phyloP scores from a whole-genome alignment of 1,140 invertebrate genomes.

The Drosophila obscura region DNA sequence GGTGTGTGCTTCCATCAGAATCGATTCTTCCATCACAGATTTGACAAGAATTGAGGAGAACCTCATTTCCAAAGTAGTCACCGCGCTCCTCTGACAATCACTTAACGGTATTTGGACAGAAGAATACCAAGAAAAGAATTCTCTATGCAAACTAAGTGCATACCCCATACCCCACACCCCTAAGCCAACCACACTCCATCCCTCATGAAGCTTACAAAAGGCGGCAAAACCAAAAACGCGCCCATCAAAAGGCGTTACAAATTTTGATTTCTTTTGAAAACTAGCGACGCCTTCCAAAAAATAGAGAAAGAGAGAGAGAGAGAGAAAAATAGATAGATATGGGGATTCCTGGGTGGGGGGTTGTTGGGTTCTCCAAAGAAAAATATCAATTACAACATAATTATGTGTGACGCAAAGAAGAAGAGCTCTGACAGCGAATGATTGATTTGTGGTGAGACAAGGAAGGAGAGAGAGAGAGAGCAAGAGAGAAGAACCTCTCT shows the following conservation, averaged over 20 bases:
- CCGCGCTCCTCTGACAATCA: conserved; percentile 44
- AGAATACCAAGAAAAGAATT: conserved; percentile 46
- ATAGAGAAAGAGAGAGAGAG: conserved; percentile 15
- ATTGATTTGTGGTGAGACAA: conserved; percentile 70
- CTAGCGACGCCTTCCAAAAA: conserved; percentile 59
- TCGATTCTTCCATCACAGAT: conserved; percentile 48
- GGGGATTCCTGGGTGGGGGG: not conserved
- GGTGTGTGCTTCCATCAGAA: conserved; percentile 9
- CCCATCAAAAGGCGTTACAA: conserved; percentile 80
- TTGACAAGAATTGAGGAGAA: conserved; percentile 49
- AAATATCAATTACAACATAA: conserved; percentile 82
- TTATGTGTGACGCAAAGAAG: conserved; percentile 74
- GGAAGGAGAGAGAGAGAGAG: conserved; percentile 3
- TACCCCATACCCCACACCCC: not conserved
- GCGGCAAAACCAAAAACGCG: conserved; percentile 52
- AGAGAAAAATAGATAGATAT: conserved; percentile 18
- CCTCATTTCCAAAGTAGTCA: conserved; percentile 38
- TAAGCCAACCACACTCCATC: conserved; percentile 19
- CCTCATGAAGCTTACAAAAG: conserved; percentile 30
- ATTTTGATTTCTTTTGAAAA: conserved; percentile 80
- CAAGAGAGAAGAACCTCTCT: not conserved
- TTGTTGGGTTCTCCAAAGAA: conserved; percentile 27
- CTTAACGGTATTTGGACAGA: conserved; percentile 59
- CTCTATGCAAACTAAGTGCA: conserved; percentile 77
- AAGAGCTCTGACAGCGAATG: conserved; percentile 69